Conservation (phyloP, 2,113 vertebrate species). For the Entomyzon cyanotis region DNA sequence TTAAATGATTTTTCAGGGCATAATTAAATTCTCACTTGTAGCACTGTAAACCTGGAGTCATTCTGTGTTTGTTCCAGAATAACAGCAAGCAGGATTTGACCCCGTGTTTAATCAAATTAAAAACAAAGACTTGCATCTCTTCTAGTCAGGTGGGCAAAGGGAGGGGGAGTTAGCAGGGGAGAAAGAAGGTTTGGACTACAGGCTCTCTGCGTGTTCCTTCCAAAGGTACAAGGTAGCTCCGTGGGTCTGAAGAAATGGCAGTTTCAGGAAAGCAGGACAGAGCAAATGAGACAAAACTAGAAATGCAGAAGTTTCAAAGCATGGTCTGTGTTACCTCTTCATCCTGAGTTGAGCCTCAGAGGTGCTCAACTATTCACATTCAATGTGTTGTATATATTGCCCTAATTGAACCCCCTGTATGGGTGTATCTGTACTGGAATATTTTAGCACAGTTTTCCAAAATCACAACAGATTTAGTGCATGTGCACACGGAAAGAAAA, state of each 20-base stretch:
- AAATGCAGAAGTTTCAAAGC: neutral
- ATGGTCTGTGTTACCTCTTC: neutral
- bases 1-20: constrained; percentile 50
- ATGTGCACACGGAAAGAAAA: neutral
- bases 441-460: neutral
- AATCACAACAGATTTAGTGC: neutral
- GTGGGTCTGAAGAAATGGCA: neutral
- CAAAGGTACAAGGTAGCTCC: neutral
- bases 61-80: neutral
- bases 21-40: constrained; percentile 41
- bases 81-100: constrained; percentile 5
- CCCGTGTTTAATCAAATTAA: neutral
- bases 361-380: too few species aligned
- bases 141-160: neutral
- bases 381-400: neutral
- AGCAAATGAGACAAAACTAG: neutral
- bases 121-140: neutral
- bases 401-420: fast-evolving
- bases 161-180: neutral
- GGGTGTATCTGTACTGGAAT: neutral
- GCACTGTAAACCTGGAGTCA: neutral
- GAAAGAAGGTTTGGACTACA: neutral
- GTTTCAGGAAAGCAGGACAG: neutral
- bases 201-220: neutral
- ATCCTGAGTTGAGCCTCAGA: neutral